Evolutionary conservation across 2,888 invertebrate genomes (phyloP).

Genomic region (Sarcophaga rosellei): DNA sequence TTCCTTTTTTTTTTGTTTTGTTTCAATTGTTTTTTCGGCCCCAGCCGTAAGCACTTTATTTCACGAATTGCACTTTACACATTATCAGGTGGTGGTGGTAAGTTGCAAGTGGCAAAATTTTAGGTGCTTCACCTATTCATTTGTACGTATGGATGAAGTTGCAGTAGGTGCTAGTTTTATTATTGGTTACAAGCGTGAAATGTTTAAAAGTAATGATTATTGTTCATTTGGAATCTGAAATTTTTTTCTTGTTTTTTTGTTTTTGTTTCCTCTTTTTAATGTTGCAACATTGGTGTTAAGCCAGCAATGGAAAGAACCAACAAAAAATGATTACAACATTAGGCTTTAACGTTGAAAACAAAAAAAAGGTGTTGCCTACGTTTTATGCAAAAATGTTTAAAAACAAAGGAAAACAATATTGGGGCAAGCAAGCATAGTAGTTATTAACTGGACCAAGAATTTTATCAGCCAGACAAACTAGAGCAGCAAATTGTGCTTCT

Average conservation of each 20-base stretch:
- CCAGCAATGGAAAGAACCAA: not conserved
- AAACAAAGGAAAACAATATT: too few relatives aligned
- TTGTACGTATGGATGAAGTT: constrained; percentile 39
- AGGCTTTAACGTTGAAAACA: not conserved
- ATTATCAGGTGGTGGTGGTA: constrained; percentile 63
- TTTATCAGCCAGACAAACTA: constrained; percentile 14
- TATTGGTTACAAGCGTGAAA: constrained; percentile 64
- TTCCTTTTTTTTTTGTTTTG: constrained; percentile 29
- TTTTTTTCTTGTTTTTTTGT: constrained; percentile 19
- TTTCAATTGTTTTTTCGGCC: constrained; percentile 8
- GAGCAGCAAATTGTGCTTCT: too few relatives aligned
- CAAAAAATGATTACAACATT: constrained; percentile 26
- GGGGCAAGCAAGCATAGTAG: not conserved
- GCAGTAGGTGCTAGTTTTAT: constrained; percentile 63
- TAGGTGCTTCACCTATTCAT: constrained; percentile 28
- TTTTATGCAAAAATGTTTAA: constrained; percentile 37
- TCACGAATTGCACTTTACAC: constrained; percentile 65
- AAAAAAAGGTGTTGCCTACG: constrained; percentile 43
- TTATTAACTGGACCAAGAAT: constrained; percentile 30
- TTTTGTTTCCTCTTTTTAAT: not conserved
- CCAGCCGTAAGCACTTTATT: constrained; percentile 62
- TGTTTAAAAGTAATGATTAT: constrained; percentile 64
- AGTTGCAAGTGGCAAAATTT: constrained; percentile 54
- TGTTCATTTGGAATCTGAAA: constrained; percentile 52
- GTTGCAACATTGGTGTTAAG: not conserved